phyloP scores from a whole-genome alignment of 2,797 vertebrate species.

The Etheostoma perlongum region DNA sequence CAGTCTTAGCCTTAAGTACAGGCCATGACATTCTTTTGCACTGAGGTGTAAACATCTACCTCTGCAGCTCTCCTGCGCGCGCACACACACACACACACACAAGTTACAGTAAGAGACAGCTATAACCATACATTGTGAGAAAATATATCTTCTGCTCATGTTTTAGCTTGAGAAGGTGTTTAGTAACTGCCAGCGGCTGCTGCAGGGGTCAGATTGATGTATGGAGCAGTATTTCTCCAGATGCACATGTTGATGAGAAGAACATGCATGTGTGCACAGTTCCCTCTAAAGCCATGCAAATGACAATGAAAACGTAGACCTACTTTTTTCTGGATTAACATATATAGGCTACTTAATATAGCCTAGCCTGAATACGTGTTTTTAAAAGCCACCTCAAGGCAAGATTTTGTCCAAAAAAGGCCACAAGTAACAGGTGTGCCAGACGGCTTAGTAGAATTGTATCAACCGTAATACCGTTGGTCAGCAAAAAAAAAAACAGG shows the following conservation, averaged over 20 bases:
- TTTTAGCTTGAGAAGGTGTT: conserved; percentile 15
- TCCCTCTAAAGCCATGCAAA: conserved; percentile 18
- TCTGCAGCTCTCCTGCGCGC: conserved; percentile 50
- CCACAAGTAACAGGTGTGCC: conserved; percentile 79
- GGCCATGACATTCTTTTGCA: conserved; percentile 78
- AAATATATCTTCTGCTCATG: conserved; percentile 14
- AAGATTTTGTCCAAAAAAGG: conserved; percentile 67
- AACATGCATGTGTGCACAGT: conserved; percentile 4
- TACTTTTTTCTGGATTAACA: background rate
- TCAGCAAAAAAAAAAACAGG: conserved; percentile 53
- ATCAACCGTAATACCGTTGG: conserved; percentile 46
- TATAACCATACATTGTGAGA: conserved; percentile 1
- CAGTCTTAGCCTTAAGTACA: conserved; percentile 80
- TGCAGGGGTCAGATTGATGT: conserved; percentile 38
- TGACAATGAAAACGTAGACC: background rate
- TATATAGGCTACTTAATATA: background rate
- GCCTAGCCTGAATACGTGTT: background rate
- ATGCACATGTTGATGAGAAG: background rate
- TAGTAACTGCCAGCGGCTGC: background rate
- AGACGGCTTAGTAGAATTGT: conserved; percentile 37
- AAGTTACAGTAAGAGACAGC: conserved; percentile 23
- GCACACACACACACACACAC: conserved; percentile 8
- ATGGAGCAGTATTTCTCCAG: conserved; percentile 32
- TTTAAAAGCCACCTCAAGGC: background rate
- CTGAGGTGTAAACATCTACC: conserved; percentile 82